These are phyloP conservation scores for Toxotes chatareus DNA, from an alignment of 2,113 vertebrate genomes.

Conservation along the genomic window DNA sequence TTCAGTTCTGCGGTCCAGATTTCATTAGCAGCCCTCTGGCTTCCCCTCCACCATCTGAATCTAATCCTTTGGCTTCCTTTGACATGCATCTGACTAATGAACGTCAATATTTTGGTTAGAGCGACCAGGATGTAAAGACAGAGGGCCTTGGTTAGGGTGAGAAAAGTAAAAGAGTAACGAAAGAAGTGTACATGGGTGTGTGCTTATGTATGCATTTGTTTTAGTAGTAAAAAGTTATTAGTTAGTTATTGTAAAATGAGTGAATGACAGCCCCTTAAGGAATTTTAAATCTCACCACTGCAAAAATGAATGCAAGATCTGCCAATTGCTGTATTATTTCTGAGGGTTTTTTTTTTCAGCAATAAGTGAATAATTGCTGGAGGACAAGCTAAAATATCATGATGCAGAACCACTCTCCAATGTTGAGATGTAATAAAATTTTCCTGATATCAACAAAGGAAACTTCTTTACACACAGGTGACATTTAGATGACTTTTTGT, in stretches of 20 bases:
- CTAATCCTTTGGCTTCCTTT: conserved; percentile 79
- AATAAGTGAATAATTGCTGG: too few relatives aligned
- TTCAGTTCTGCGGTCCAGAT: conserved; percentile 68
- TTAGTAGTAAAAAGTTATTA: neutral
- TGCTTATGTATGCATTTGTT: neutral
- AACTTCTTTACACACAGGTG: neutral
- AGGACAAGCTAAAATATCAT: neutral
- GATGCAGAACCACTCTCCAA: neutral
- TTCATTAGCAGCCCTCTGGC: conserved; percentile 75
- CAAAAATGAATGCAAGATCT: too few relatives aligned
- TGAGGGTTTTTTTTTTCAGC: too few relatives aligned
- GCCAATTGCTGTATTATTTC: neutral
- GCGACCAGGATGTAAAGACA: conserved; percentile 50
- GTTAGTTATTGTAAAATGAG: neutral
- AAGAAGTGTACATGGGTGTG: neutral
- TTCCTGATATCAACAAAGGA: neutral
- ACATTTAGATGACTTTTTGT: neutral
- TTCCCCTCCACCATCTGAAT: conserved; percentile 79
- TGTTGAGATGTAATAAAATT: neutral
- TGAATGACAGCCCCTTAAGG: neutral
- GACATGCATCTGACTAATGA: conserved; percentile 81
- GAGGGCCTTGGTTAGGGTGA: conserved; percentile 25
- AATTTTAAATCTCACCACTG: neutral
- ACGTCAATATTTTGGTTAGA: conserved; percentile 81
- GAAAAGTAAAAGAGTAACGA: conserved; percentile 33